These are phyloP conservation scores for Drosophila nigromelanica DNA, from an alignment of 1,140 invertebrate species.

Conservation along the genomic window DNA sequence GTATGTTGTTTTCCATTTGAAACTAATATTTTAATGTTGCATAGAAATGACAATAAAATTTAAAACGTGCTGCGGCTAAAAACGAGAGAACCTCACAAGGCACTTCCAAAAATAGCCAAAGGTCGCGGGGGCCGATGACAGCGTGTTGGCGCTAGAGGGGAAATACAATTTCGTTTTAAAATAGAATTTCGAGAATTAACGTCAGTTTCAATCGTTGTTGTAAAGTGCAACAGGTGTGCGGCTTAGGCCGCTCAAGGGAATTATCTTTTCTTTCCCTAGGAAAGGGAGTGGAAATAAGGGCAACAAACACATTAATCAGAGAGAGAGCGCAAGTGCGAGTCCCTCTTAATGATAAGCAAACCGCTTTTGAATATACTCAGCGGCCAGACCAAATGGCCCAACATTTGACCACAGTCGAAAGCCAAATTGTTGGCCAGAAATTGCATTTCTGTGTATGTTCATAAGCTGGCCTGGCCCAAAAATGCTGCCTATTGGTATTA, in stretches of 20 bases:
- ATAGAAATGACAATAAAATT: constrained; percentile 39
- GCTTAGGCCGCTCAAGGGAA: neutral
- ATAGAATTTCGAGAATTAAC: constrained; percentile 18
- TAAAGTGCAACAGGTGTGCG: constrained; percentile 49
- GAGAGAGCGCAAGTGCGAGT: neutral
- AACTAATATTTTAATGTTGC: constrained; percentile 65
- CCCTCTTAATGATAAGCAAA: neutral
- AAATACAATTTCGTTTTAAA: neutral
- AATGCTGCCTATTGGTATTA: neutral
- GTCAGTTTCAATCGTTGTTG: neutral
- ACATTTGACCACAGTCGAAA: neutral
- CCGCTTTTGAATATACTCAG: constrained; percentile 12
- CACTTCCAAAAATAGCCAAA: constrained; percentile 17
- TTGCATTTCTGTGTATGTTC: neutral
- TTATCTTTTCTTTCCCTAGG: neutral
- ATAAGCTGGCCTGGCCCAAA: too few species aligned
- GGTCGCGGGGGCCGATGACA: constrained; percentile 7
- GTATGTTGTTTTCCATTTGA: constrained; percentile 25
- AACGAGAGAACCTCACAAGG: neutral
- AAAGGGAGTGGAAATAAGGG: neutral
- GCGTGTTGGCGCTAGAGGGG: constrained; percentile 12
- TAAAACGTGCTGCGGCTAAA: constrained; percentile 19
- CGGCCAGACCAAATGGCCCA: neutral
- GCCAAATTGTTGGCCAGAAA: neutral
- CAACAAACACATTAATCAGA: constrained; percentile 33